These are phyloP conservation scores for Merops nubicus DNA, from an alignment of 2,113 vertebrate genomes.

Conservation along the genomic window DNA sequence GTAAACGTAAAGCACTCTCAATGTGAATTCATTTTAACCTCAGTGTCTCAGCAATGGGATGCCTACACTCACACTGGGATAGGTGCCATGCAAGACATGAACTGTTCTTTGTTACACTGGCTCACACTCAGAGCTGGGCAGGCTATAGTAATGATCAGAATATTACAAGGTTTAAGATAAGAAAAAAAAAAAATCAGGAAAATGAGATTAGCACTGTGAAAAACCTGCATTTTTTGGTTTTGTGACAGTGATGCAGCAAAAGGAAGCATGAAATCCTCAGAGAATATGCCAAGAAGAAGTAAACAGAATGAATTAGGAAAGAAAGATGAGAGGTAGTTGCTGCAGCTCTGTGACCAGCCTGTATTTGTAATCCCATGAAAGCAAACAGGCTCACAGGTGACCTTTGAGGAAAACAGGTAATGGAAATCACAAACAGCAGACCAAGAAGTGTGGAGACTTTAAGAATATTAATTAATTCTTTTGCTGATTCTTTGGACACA, in stretches of 20 bases:
- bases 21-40: background rate
- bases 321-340: background rate
- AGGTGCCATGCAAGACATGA: background rate
- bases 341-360: background rate
- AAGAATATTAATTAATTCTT: background rate
- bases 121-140: background rate
- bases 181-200: background rate
- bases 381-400: background rate
- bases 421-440: background rate
- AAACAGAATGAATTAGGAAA: background rate
- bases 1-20: background rate
- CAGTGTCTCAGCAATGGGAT: background rate
- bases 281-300: background rate
- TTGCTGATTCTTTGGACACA: background rate
- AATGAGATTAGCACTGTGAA: background rate
- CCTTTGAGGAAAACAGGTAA: background rate
- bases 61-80: background rate
- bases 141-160: background rate
- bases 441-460: background rate
- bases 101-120: background rate
- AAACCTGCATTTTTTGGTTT: background rate
- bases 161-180: background rate
- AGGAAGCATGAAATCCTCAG: background rate
- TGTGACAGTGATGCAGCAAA: background rate
- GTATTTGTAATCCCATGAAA: background rate